Evolutionary conservation across 2,113 vertebrate genomes (phyloP), one percentile per base, ranked within the genome.

Genomic region (Ameiurus melas): DNA sequence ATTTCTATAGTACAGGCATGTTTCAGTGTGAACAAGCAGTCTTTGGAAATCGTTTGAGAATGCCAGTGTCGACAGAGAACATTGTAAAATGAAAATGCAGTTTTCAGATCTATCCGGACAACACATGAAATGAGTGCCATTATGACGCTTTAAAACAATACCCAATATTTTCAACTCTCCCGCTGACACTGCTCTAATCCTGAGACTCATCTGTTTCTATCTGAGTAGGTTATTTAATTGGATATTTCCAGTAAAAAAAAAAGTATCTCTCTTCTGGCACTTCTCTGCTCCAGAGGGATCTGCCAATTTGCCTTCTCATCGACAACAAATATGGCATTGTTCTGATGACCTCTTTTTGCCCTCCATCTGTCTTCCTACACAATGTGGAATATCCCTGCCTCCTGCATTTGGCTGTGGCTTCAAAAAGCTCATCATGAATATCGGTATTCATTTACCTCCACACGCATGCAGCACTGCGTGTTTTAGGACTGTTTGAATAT

Each of bases 311-410:
- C 77, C 66, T 82, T 87, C 89, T 90, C 57, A 89, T 83, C 77
- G 13, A 73, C 88, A 68, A 88, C 90, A 90, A 92, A 90, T 62
- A 89, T 90, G 85, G 86, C 85, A 90, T 92, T 92, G 85, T 89
- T 89, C 60, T n/a, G 19, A 62, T 88, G 80, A 66, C 84, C 47
- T 57, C 47, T 89, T 43, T 83, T 68, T 70, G 39, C 55, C 73
- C 83, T 83, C 66, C 53, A 71, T 82, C 79, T 57, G 68, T 79
- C 66, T 55, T 88, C 87, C 89, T 66, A 85, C 85, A 92, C 86
- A 90, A 87, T 81, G 87, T 75, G 64, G 68, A 90, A 87, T 90
- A 87, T 77, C 27, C 86, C 80, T 88, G 75, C 90, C 91, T 88
- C 82, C 81, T 84, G 81, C 53, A 25, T 91, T 87, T 70, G 87